phyloP scores from a whole-genome alignment of 2,888 invertebrate species.

The Blastobasis adustella region DNA sequence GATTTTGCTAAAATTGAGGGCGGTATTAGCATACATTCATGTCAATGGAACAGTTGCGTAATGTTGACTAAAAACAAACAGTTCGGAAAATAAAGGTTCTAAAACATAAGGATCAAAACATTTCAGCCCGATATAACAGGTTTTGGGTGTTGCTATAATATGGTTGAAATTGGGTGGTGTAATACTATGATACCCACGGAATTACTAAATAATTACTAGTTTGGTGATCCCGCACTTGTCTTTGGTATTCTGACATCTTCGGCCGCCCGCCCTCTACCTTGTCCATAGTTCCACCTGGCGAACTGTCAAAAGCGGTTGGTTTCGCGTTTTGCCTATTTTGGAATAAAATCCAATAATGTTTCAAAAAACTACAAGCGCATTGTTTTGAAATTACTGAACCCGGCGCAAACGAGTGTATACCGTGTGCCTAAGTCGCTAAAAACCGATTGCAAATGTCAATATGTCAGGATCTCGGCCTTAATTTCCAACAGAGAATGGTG shows the following conservation, averaged over 20 bases:
- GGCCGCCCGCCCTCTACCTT: neutral
- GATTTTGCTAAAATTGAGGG: no score
- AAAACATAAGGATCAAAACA: no score
- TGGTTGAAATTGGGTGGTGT: no score
- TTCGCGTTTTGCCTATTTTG: conserved; percentile 38
- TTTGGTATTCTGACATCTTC: neutral
- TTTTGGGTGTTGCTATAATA: no score
- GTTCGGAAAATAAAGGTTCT: no score
- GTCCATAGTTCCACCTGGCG: conserved; percentile 16
- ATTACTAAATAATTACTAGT: no score
- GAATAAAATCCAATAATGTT: conserved; percentile 49
- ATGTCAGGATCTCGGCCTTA: conserved; percentile 75
- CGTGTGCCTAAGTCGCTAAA: conserved; percentile 45
- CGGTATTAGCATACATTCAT: no score
- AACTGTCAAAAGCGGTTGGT: conserved; percentile 29
- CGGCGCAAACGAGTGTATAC: conserved; percentile 34
- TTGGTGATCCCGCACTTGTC: no score
- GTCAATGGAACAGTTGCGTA: no score
- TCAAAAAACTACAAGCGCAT: conserved; percentile 32
- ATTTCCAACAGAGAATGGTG: conserved; percentile 75
- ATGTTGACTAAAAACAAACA: no score
- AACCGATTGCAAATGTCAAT: conserved; percentile 74
- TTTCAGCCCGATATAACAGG: no score
- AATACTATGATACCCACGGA: no score
- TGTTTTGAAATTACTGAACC: conserved; percentile 31